Base-by-base conservation (phyloP, 1,140 invertebrate species). In the Theocolax elegans region DNA sequence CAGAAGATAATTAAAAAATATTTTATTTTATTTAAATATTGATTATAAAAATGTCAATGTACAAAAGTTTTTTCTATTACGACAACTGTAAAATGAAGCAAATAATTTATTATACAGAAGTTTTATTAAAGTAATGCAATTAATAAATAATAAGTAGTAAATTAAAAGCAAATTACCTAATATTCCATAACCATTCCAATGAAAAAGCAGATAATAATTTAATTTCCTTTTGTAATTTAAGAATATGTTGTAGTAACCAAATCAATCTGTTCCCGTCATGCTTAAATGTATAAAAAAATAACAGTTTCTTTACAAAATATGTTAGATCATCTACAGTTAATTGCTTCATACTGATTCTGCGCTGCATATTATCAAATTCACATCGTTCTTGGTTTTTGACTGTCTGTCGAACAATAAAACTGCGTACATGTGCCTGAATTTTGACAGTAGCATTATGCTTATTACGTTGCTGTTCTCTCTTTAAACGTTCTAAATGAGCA, bases 401-500 rank as follows among this genome's bases (percentile, higher is more conserved):
- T 62, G 86, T 85, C 79, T 91, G 91, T 48, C 94, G 88, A 19
- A 87, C 87, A 15, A 92, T 81, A 75, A 91, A 95, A 71, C 94
- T 92, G 71, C 95, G 87, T n/a, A 91, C 89, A 81, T 90, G 91
- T 1, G 93, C 91, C 80, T 95, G 94, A 62, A 96, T 92, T 82
- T 90, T 91, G 74, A 92, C 84, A 29, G 92, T 88, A 79, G 92
- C 92, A 65, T 90, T 88, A 74, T 90, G 80, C 78, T 89, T 87
- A 79, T 89, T 83, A 74, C 95, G 86, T 74, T 91, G 88, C 81
- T 93, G 88, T 88, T 94, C 94, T 81, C 96, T 86, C 85, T 96
- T 95, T 56, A 91, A 88, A 75, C 96, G 88, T 85, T 97, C 94
- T 76, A 90, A 87, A 75, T 95, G 93, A 35, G 93, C 92, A 82